Percentiles rank a stretch among this genome's conserved stretches.
Evolutionary conservation across 92 coral and sea anemone genomes (phyloP).

Genomic region (Zoanthus sansibaricus): DNA sequence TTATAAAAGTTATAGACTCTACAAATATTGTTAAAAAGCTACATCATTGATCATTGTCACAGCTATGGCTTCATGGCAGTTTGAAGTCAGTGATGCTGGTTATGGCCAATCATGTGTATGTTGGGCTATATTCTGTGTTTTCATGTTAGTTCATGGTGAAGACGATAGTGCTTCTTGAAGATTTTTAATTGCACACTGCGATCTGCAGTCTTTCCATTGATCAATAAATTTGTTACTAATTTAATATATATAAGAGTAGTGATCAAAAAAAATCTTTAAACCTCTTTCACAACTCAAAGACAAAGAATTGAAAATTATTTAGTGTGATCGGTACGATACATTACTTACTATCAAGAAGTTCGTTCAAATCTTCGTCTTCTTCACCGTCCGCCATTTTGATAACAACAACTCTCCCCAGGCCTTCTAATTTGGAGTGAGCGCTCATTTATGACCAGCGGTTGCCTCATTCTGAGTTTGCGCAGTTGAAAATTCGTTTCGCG

Average conservation of each 20-base stretch:
- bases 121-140: too few species aligned
- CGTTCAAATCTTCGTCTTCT: slow-evolving; percentile 86
- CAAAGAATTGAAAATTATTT: not conserved
- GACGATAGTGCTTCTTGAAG: too few species aligned
- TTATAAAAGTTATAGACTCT: not conserved
- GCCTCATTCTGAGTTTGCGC: not conserved
- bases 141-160: too few species aligned
- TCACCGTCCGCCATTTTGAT: slow-evolving; percentile 89
- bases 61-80: too few species aligned
- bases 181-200: too few species aligned
- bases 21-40: too few species aligned
- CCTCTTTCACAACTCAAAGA: not conserved
- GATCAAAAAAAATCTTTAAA: not conserved
- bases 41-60: too few species aligned
- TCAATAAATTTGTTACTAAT: not conserved
- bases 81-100: too few species aligned
- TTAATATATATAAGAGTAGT: not conserved
- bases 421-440: not conserved
- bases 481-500: slow-evolving; percentile 14
- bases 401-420: slow-evolving; percentile 22
- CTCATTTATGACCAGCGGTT: not conserved
- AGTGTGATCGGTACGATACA: too few species aligned
- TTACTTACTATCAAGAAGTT: slow-evolving; percentile 88
- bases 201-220: too few species aligned
- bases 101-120: too few species aligned